Evolutionary conservation across 2,113 vertebrate species (phyloP), one percentile per base, ranked within the genome.

Genomic region (Gymnocephalus cernua): DNA sequence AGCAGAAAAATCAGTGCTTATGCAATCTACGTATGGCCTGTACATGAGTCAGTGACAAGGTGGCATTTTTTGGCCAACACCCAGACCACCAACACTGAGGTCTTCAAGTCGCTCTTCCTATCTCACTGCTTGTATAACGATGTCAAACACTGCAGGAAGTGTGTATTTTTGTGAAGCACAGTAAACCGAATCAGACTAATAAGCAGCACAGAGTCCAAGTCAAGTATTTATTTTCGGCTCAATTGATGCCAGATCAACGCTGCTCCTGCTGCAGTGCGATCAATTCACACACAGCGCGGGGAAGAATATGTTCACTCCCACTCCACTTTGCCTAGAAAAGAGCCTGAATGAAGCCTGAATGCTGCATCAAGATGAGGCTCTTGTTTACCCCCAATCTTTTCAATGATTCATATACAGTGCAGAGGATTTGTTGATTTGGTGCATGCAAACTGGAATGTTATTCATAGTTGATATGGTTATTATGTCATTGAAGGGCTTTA

Each of bases 1-100:
- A 16, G 64, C 68, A 80, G 69, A 85, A 89, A 89, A 86, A 73
- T 76, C 58, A 45, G 19, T 69, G 79, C 75, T 92, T 81, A 79
- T 77, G 80, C 62, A 90, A 85, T 70, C 38, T 44, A 47, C 66
- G 27, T 50, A 68, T 74, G 41, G 56, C 48, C 38, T 27, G 58
- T 32, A 44, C 74, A 45, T 38, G 65, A 85, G 56, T 86, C 79
- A 3, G 38, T 51, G 74, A 69, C 44, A 84, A 86, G 57, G 59
- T 67, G 45, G 41, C 35, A 23, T 69, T 35, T 58, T 63, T 74
- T 88, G 84, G 74, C 61, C 56, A 53, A 29, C n/a, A 54, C 41
- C 48, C 74, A 79, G 48, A 38, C 23, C 44, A 72, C 35, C 41
- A 38, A 50, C 32, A 29, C 72, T 54, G 44, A 61, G 38, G 54